phyloP scores from a whole-genome alignment of 1,140 invertebrate genomes.

The Coelopa frigida region DNA sequence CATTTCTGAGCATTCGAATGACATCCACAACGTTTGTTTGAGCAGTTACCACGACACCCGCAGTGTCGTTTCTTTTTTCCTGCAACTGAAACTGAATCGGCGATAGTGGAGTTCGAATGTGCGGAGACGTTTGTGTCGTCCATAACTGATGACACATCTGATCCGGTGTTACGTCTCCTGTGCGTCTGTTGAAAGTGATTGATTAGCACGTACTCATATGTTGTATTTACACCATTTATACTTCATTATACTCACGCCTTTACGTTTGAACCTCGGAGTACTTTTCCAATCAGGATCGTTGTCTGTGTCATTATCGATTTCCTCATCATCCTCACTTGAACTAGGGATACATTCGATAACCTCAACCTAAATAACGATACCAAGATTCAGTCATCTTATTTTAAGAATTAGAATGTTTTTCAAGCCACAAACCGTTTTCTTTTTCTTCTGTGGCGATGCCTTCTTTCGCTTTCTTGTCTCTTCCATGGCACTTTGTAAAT shows the following conservation, averaged over 20 bases:
- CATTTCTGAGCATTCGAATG: constrained; percentile 10
- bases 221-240: no score
- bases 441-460: constrained; percentile 5
- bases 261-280: constrained; percentile 50
- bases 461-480: constrained; percentile 15
- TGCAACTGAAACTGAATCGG: no score
- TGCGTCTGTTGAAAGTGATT: no score
- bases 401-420: not conserved
- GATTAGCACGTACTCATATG: no score
- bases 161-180: no score
- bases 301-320: constrained; percentile 46
- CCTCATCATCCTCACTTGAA: constrained; percentile 7
- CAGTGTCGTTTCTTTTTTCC: constrained; percentile 13
- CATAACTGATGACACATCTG: no score
- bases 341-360: constrained; percentile 6
- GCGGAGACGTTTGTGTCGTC: no score
- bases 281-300: constrained; percentile 64
- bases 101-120: no score
- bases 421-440: no score
- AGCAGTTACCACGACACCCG: constrained; percentile 25
- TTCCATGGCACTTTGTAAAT: constrained; percentile 26
- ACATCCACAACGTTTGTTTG: constrained; percentile 27
- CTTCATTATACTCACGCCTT: constrained; percentile 23
- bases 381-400: no score
- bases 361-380: no score